phyloP scores from a whole-genome alignment of 2,888 invertebrate species.

The Metellina segmentata region DNA sequence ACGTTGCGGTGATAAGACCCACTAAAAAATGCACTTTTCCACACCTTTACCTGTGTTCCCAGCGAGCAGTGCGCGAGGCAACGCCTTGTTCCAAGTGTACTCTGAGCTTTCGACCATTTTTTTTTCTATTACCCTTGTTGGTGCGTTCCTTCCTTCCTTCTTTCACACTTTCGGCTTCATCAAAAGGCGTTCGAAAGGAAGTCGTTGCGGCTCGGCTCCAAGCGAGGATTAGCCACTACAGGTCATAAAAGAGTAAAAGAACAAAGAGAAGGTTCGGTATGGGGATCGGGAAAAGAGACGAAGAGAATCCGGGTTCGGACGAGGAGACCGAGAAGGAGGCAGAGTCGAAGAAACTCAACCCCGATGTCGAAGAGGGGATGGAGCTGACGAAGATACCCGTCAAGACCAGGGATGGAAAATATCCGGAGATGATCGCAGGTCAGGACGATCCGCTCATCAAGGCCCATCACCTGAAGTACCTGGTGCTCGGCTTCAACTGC shows the following conservation, averaged over 20 bases:
- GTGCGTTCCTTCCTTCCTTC: slow-evolving; percentile 15
- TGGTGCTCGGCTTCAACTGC: slow-evolving; percentile 61
- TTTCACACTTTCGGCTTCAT: not conserved
- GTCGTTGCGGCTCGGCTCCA: not conserved
- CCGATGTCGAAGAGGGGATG: slow-evolving; percentile 41
- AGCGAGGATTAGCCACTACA: slow-evolving; percentile 3
- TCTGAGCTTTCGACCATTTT: slow-evolving; percentile 18
- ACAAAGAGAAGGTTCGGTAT: slow-evolving; percentile 2
- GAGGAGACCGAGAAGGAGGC: slow-evolving; percentile 53
- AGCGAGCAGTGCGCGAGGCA: not conserved
- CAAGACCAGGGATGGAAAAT: slow-evolving; percentile 42
- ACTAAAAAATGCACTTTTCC: slow-evolving; percentile 23
- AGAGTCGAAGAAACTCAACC: slow-evolving; percentile 50
- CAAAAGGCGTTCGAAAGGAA: slow-evolving; percentile 2
- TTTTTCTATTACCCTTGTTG: not conserved
- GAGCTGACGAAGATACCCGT: slow-evolving; percentile 63
- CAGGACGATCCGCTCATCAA: slow-evolving; percentile 52
- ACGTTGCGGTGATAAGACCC: slow-evolving; percentile 29
- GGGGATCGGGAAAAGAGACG: slow-evolving; percentile 52
- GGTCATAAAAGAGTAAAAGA: not conserved
- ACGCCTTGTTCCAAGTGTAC: slow-evolving; percentile 5
- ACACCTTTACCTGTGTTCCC: slow-evolving; percentile 39
- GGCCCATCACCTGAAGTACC: slow-evolving; percentile 50
- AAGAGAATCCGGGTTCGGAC: slow-evolving; percentile 53
- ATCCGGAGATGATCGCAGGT: slow-evolving; percentile 64